Base-by-base conservation (phyloP, 1,140 invertebrate species). In the Zaprionus ghesquierei region DNA sequence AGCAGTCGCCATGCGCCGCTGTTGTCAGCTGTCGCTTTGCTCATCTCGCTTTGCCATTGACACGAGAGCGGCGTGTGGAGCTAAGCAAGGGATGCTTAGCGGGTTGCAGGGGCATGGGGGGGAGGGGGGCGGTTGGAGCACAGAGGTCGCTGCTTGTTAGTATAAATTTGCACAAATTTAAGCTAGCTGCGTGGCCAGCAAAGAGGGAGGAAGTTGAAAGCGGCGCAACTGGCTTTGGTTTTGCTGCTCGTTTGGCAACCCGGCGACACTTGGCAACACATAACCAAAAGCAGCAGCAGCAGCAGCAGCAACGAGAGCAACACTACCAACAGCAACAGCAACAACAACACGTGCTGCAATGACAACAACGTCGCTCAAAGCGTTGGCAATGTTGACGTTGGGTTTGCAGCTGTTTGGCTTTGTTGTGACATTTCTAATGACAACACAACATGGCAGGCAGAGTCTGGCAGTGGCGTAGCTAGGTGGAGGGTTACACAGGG, bases 381-480 rank as follows among this genome's bases (percentile, higher is more conserved):
- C 65, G 51, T 59, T 63, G 64, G 58, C 71, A 64, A 72, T 79
- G 76, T 72, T 76, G 77, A 77, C 75, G 77, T 68, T 77, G 64
- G 77, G 74, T 76, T 77, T 79, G 82, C 82, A 86, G 84, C 82
- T 87, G 82, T 81, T 78, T 72, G 66, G 82, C 76, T 82, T 77
- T 87, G 82, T 87, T 87, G 84, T 89, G 82, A 87, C 82, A 89
- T 89, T 87, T 87, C 82, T 87, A 87, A 87, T 87, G 82, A 89
- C 82, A 87, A 86, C 77, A 66, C 33, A 61, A 68, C 65, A 59
- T 29, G 58, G 62, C 56, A 44, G 22, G 27, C 25, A 51, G 27
- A 33, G 44, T n/a, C 20, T 22, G 29, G 25, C 49, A 20, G 51
- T 2, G 33, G 62, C 9, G 13, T 20, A 13, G 44, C 53, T 20